Conservation (phyloP, 2,888 invertebrate genomes). For the Drosophila glabriapex region DNA sequence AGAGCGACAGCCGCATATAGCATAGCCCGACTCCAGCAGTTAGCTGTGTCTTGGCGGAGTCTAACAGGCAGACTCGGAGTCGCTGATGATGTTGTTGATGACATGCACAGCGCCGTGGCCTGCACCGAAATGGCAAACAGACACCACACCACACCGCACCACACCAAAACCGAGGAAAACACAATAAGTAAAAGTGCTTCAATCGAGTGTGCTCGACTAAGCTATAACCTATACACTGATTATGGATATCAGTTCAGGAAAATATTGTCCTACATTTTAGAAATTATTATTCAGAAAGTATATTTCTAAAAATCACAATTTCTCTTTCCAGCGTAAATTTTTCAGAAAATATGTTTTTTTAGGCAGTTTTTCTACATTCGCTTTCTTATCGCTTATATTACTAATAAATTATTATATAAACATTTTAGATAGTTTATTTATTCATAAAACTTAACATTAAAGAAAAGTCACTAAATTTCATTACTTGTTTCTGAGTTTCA, state of each 20-base stretch:
- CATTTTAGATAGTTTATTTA: neutral
- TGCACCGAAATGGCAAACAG: constrained; percentile 64
- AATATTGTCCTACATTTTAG: neutral
- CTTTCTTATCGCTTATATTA: neutral
- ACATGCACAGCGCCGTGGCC: constrained; percentile 69
- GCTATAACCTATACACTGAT: neutral
- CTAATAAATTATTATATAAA: neutral
- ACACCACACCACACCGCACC: constrained; percentile 26
- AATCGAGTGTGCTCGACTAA: constrained; percentile 7
- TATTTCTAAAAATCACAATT: neutral
- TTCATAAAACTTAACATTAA: neutral
- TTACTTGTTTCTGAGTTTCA: neutral
- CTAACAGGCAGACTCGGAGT: constrained; percentile 31
- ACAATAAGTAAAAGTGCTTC: constrained; percentile 26
- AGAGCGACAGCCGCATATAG: constrained; percentile 16
- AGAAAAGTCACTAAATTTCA: neutral
- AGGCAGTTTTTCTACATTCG: rapidly evolving
- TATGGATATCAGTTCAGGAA: neutral
- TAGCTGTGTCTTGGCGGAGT: constrained; percentile 12
- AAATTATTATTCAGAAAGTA: neutral
- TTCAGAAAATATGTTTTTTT: too few relatives aligned
- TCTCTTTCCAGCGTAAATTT: neutral
- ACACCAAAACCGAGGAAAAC: constrained; percentile 7
- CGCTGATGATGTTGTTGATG: constrained; percentile 77
- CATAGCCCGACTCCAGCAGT: constrained; percentile 1